Conservation (phyloP, 2,888 invertebrate species). For the Cordilura impudica region DNA sequence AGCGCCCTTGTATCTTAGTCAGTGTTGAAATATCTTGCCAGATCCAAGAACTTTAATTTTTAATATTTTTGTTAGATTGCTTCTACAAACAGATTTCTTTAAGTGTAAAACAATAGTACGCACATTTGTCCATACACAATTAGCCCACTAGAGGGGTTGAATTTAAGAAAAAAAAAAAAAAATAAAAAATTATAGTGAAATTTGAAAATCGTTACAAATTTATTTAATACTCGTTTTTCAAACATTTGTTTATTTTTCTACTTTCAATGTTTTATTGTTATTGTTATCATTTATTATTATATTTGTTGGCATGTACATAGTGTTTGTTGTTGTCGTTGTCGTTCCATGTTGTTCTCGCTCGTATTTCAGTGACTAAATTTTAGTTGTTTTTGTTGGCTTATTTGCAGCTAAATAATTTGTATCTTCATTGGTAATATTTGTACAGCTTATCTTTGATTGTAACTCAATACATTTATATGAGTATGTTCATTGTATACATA, state of each 20-base stretch:
- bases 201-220: conserved; percentile 76
- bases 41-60: no score
- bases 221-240: conserved; percentile 65
- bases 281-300: conserved; percentile 55
- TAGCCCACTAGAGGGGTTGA: conserved; percentile 46
- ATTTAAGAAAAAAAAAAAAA: neutral
- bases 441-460: conserved; percentile 77
- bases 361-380: conserved; percentile 42
- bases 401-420: conserved; percentile 46
- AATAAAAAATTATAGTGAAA: conserved; percentile 59
- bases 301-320: conserved; percentile 31
- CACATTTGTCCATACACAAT: conserved; percentile 20
- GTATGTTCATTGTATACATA: conserved; percentile 28
- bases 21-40: no score
- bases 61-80: no score
- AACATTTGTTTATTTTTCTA: conserved; percentile 56
- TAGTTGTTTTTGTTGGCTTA: conserved; percentile 27
- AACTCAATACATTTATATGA: conserved; percentile 73
- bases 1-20: no score
- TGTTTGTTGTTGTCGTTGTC: conserved; percentile 48
- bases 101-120: conserved; percentile 1
- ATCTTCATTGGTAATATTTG: conserved; percentile 71
- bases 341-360: conserved; percentile 39
- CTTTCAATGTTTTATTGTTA: conserved; percentile 51
- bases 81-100: conserved; percentile 5